Base-by-base conservation (phyloP, 1,140 invertebrate genomes). In the Drosophila nikananu region DNA sequence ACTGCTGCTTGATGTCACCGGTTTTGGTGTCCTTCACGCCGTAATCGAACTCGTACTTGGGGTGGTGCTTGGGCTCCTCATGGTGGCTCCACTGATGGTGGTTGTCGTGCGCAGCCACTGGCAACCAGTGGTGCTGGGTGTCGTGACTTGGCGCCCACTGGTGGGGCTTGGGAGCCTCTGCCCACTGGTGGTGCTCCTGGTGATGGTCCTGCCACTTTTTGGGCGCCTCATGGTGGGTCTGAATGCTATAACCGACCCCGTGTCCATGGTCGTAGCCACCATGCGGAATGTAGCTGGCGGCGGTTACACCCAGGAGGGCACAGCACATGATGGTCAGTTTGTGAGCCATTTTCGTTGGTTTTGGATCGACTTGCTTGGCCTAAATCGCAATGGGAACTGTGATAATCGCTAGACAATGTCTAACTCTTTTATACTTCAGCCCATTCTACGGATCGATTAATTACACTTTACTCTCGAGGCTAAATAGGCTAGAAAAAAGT, bases 1-100 rank as follows among this genome's bases (percentile, higher is more conserved):
- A 94, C 81, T 95, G 95, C 86, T 94, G 94, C 93, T 96, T 96
- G 72, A 95, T 94, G 89, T 96, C 95, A 76, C 96, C 95, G 48
- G 95, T 97, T 92, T 95, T 95, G 51, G 95, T 94, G 89, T 97
- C 96, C 77, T 95, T 94, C 9, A 97, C 95, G 39, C 95, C 95
- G 91, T 97, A 97, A 81, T 95, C 96, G 90, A 96, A 96, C 81
- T 95, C 94, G 93, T 97, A 97, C 70, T 95, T 94, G 70, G 95
- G 96, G 91, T 95, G 91, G 63, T 94, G 91, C n/a, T 83, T 59
- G 44, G 72, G 65, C 49, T 81, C 74, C 57, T 81, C 83, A 15
- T 68, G 63, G 25, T 77, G 73, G 13, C 44, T 46, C 70, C 67
- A 73, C 55, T 76, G 54, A 8, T 52, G n/a, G 21, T 75, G 51